Conservation (phyloP, 2,888 invertebrate species). For the Aphidoletes aphidimyza region DNA sequence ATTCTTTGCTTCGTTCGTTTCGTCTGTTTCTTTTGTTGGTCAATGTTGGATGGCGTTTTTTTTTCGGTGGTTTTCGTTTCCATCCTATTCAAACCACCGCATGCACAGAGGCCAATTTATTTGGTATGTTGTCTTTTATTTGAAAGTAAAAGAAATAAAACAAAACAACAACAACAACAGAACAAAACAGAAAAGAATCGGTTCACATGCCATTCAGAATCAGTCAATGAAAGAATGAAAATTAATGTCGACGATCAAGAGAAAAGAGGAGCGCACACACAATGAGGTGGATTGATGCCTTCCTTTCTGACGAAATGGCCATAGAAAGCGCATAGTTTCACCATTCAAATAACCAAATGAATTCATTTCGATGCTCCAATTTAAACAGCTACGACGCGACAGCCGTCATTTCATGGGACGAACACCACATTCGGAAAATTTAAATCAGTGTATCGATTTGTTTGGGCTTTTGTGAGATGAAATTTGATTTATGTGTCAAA, state of each 20-base stretch:
- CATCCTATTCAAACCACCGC: too few relatives aligned
- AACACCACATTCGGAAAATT: background rate
- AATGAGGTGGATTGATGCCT: conserved; percentile 49
- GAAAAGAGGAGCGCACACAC: background rate
- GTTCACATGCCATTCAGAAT: conserved; percentile 48
- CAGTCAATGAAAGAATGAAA: conserved; percentile 49
- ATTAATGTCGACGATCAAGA: background rate
- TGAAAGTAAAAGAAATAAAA: background rate
- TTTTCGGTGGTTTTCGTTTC: background rate
- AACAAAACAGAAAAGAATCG: too few relatives aligned
- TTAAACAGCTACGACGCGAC: conserved; percentile 6
- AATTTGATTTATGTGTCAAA: background rate
- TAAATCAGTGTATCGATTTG: background rate
- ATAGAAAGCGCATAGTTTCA: background rate
- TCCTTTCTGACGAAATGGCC: background rate
- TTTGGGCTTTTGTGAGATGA: background rate
- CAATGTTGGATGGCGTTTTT: background rate
- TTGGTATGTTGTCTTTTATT: conserved; percentile 36
- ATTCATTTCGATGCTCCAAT: background rate
- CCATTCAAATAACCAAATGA: conserved; percentile 18
- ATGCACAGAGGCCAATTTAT: conserved; percentile 5
- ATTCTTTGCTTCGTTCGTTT: background rate
- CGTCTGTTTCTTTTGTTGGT: background rate
- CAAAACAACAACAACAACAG: too few relatives aligned
- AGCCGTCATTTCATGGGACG: background rate